These are phyloP conservation scores for Oncorhynchus kisutch DNA, from an alignment of 2,113 vertebrate genomes.

Conservation along the genomic window DNA sequence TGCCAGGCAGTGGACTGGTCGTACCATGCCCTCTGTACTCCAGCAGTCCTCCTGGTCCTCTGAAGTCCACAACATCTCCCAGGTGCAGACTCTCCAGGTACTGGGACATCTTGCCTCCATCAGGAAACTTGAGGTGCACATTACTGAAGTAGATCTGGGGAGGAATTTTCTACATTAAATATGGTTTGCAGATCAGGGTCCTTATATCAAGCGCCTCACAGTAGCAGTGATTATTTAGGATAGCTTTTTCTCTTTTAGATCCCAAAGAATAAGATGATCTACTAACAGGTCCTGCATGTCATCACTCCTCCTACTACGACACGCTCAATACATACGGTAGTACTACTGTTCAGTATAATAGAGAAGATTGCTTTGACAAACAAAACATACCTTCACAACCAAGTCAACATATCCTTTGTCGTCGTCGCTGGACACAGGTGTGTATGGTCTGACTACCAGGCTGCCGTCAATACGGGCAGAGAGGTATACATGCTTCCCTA, in stretches of 20 bases:
- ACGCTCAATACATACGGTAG: neutral
- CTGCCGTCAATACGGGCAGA: slow-evolving; percentile 71
- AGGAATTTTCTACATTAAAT: neutral
- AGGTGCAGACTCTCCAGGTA: slow-evolving; percentile 55
- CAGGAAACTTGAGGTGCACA: slow-evolving; percentile 59
- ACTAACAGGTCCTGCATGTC: too few relatives aligned
- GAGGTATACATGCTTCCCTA: slow-evolving; percentile 76
- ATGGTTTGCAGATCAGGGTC: too few relatives aligned
- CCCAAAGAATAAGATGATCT: too few relatives aligned
- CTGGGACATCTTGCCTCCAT: slow-evolving; percentile 65
- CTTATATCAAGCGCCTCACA: too few relatives aligned
- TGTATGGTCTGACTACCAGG: slow-evolving; percentile 74
- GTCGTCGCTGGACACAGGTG: slow-evolving; percentile 74
- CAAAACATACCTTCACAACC: slow-evolving; percentile 69
- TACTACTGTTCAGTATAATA: neutral
- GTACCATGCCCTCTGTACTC: slow-evolving; percentile 54
- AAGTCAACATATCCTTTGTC: slow-evolving; percentile 74
- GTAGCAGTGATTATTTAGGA: too few relatives aligned
- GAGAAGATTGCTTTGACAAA: neutral
- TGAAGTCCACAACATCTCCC: slow-evolving; percentile 55
- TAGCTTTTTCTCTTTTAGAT: too few relatives aligned
- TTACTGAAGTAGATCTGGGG: slow-evolving; percentile 58
- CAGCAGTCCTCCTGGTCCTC: slow-evolving; percentile 60
- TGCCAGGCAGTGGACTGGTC: neutral
- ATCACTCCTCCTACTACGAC: too few relatives aligned